Evolutionary conservation across 2,888 invertebrate genomes (phyloP).

Genomic region (Drosophila ochracea): DNA sequence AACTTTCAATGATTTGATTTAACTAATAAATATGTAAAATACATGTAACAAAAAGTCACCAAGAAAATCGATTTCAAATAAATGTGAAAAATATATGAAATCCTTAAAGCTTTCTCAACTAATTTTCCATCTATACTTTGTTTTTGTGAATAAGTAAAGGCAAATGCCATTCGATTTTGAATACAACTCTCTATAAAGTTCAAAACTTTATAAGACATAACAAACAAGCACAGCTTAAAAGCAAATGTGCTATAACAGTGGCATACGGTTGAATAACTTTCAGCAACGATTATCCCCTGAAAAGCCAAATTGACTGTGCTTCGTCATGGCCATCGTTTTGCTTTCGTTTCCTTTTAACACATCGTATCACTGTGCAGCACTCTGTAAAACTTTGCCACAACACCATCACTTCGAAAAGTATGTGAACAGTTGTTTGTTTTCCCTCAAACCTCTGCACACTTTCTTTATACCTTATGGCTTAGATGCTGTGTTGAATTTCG

Average conservation of each 20-base stretch:
- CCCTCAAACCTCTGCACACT: conserved; percentile 39
- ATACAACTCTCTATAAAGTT: conserved; percentile 5
- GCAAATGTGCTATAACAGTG: conserved; percentile 19
- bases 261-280: conserved; percentile 19
- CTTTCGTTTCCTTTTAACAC: conserved; percentile 12
- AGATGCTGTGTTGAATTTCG: neutral
- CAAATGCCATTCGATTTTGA: neutral
- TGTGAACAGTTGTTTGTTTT: conserved; percentile 46
- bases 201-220: neutral
- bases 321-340: neutral
- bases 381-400: conserved; percentile 27
- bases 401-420: conserved; percentile 45
- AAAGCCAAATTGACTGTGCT: neutral
- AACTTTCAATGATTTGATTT: neutral
- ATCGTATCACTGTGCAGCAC: conserved; percentile 31
- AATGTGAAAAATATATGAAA: neutral
- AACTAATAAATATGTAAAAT: neutral
- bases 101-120: neutral
- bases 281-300: conserved; percentile 14
- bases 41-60: neutral
- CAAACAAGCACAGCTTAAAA: conserved; percentile 12
- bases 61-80: neutral
- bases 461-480: neutral
- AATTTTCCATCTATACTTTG: neutral
- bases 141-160: neutral